A percentile compares a stretch with the other conserved stretches of the same genome.
phyloP scores from a whole-genome alignment of 2,797 vertebrate species.

The Girardinus metallicus region DNA sequence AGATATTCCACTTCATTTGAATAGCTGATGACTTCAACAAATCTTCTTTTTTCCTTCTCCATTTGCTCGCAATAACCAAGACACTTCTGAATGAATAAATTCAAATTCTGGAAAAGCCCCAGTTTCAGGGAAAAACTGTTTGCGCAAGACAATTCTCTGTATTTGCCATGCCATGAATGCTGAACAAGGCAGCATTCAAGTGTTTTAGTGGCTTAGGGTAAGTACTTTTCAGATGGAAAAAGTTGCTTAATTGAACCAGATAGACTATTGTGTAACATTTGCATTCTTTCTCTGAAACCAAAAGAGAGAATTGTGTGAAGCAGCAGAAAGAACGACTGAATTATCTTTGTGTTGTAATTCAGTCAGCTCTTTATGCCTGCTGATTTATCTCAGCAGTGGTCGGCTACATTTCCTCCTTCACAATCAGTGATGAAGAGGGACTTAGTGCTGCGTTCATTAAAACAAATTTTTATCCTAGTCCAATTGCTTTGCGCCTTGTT shows the following conservation, averaged over 20 bases:
- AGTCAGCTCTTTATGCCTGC: constrained; percentile 62
- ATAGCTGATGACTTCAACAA: constrained; percentile 73
- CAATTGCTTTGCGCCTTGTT: constrained; percentile 50
- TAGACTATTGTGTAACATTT: constrained; percentile 68
- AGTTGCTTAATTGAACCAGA: constrained; percentile 78
- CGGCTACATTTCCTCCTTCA: constrained; percentile 73
- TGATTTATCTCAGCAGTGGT: constrained; percentile 75
- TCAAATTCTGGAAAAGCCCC: constrained; percentile 64
- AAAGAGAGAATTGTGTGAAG: constrained; percentile 67
- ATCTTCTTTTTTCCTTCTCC: constrained; percentile 65
- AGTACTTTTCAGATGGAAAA: constrained; percentile 70
- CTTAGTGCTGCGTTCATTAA: constrained; percentile 68
- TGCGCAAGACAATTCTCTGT: constrained; percentile 70
- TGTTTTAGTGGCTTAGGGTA: constrained; percentile 72
- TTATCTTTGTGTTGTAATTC: constrained; percentile 71
- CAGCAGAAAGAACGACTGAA: constrained; percentile 65
- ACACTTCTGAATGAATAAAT: constrained; percentile 69
- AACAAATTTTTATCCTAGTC: constrained; percentile 57
- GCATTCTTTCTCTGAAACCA: constrained; percentile 60
- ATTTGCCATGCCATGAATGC: constrained; percentile 71
- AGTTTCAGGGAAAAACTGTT: constrained; percentile 66
- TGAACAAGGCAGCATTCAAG: constrained; percentile 64
- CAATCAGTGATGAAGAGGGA: constrained; percentile 71
- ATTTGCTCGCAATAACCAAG: constrained; percentile 52
- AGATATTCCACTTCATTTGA: constrained; percentile 78